phyloP scores from a whole-genome alignment of 2,888 invertebrate species.

The Nesidiocoris tenuis region DNA sequence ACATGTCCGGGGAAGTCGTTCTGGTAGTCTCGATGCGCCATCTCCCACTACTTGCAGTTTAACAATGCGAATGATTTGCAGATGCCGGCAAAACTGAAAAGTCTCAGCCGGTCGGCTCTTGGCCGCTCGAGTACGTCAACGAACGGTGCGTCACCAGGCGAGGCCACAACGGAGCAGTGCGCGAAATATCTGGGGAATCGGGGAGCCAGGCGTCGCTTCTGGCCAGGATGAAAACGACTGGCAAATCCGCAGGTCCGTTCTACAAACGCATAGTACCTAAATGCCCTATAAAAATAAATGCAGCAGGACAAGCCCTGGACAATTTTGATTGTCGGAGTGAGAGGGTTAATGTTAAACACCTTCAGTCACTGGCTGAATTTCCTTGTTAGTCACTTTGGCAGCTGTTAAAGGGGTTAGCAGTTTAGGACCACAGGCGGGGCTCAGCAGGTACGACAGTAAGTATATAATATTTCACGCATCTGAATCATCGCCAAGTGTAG shows the following conservation, averaged over 20 bases:
- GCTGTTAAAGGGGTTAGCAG: no score
- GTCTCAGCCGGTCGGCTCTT: constrained; percentile 8
- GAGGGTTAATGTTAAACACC: no score
- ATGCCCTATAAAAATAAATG: no score
- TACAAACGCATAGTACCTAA: neutral
- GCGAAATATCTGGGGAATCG: constrained; percentile 42
- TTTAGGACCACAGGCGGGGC: no score
- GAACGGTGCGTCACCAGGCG: constrained; percentile 40
- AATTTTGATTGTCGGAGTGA: no score
- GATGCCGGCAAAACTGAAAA: constrained; percentile 2
- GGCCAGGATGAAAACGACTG: constrained; percentile 5
- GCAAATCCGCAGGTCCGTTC: constrained; percentile 7
- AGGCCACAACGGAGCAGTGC: constrained; percentile 19
- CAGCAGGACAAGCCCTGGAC: no score
- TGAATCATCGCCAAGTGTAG: no score
- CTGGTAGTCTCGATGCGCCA: neutral
- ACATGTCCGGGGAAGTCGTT: no score
- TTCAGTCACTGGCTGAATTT: no score
- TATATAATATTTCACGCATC: no score
- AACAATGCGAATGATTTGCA: constrained; percentile 6
- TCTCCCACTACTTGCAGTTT: neutral
- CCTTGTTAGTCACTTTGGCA: no score
- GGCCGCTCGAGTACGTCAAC: constrained; percentile 6
- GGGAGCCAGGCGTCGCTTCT: constrained; percentile 27
- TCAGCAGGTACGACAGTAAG: no score